Percentiles rank a stretch among this genome's conserved stretches.
Evolutionary conservation across 1,140 invertebrate genomes (phyloP).

Genomic region (Drosophila tsacasi): DNA sequence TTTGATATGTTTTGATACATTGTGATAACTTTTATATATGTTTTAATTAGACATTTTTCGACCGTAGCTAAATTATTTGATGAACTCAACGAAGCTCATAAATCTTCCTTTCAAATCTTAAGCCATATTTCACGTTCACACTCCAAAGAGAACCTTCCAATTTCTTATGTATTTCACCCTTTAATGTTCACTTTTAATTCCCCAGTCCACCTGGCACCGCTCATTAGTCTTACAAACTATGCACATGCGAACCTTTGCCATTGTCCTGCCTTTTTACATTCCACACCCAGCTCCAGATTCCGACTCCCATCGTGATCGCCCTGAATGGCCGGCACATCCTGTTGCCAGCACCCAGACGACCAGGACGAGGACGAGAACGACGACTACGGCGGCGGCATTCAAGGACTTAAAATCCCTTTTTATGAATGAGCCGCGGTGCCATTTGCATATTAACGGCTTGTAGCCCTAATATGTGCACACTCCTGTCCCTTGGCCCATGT

Average conservation of each 20-base stretch:
- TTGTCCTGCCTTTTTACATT: slow-evolving; percentile 28
- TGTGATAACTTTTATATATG: background rate
- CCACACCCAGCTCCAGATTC: slow-evolving; percentile 3
- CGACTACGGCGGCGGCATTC: slow-evolving; percentile 16
- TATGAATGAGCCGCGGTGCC: slow-evolving; percentile 56
- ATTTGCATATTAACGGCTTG: slow-evolving; percentile 80
- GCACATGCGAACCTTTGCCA: slow-evolving; percentile 41
- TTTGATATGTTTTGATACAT: too few relatives aligned
- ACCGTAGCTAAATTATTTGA: background rate
- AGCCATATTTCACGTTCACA: background rate
- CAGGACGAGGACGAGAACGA: slow-evolving; percentile 8
- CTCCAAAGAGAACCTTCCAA: background rate
- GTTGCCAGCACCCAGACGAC: slow-evolving; percentile 44
- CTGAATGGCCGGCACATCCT: slow-evolving; percentile 53
- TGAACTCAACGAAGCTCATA: background rate
- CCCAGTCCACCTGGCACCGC: slow-evolving; percentile 18
- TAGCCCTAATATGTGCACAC: slow-evolving; percentile 74
- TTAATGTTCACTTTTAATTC: slow-evolving; percentile 45
- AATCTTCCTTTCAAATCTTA: background rate
- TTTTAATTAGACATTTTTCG: background rate
- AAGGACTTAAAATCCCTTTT: slow-evolving; percentile 52
- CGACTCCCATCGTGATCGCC: slow-evolving; percentile 29
- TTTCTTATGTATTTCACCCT: background rate
- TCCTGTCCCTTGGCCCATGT: slow-evolving; percentile 19
- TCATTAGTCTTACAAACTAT: slow-evolving; percentile 55